Evolutionary conservation across 2,797 vertebrate genomes (phyloP).

Genomic region (Microhierax caerulescens): DNA sequence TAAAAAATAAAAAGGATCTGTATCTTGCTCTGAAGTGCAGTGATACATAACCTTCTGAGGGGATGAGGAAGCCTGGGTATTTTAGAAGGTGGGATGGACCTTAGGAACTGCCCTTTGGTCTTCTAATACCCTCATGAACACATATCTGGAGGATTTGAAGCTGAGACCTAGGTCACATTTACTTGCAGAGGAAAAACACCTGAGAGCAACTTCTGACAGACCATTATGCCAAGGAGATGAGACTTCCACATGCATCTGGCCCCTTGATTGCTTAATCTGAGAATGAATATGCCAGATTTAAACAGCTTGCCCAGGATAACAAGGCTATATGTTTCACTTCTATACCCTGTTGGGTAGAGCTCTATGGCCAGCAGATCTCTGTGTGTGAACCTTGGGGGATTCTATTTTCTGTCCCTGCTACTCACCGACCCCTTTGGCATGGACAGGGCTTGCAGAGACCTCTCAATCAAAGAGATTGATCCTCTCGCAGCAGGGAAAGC

Average conservation of each 20-base stretch:
- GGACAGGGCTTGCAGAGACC: neutral
- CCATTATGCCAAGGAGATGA: neutral
- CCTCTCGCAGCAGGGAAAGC: neutral
- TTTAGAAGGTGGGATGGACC: neutral
- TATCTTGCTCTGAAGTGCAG: neutral
- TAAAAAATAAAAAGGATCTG: neutral
- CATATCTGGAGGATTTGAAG: neutral
- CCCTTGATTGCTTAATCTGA: neutral
- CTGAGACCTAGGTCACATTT: neutral
- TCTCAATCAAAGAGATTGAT: neutral
- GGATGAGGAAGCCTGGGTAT: neutral
- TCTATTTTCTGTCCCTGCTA: neutral
- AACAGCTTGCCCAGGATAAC: neutral
- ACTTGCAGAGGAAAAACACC: neutral
- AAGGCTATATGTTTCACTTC: neutral
- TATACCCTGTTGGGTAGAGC: neutral
- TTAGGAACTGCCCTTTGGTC: neutral
- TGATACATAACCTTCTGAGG: constrained; percentile 17
- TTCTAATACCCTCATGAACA: neutral
- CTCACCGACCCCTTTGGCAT: neutral
- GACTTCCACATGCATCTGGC: neutral
- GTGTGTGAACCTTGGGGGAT: neutral
- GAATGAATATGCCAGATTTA: neutral
- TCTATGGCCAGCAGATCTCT: neutral
- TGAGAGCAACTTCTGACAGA: neutral